phyloP scores from a whole-genome alignment of 2,888 invertebrate species.

The Dichetophora obliterata region DNA sequence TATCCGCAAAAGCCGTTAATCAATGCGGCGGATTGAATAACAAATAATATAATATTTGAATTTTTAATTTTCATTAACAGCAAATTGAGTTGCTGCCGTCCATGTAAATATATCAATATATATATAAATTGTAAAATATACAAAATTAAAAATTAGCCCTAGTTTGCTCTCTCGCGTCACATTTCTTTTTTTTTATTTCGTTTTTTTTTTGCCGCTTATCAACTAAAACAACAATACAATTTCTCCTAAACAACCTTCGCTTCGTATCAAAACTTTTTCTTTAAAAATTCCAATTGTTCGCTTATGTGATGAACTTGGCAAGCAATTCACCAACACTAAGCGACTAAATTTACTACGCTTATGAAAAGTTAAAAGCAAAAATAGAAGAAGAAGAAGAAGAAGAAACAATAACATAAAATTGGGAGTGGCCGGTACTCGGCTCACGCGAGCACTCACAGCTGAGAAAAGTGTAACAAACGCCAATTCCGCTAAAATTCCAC shows the following conservation, averaged over 20 bases:
- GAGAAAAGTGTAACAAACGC: too few species aligned
- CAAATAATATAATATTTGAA: background rate
- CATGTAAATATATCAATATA: background rate
- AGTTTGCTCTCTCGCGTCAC: background rate
- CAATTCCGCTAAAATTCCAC: too few species aligned
- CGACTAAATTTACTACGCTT: constrained; percentile 1
- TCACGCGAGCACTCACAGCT: too few species aligned
- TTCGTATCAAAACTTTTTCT: constrained; percentile 15
- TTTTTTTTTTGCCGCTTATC: background rate
- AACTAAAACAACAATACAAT: background rate
- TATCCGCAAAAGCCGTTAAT: too few species aligned
- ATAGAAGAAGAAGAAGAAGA: background rate
- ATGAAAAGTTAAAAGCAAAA: constrained; percentile 6
- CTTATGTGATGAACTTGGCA: constrained; percentile 23
- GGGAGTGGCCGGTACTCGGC: background rate
- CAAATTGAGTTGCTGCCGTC: background rate
- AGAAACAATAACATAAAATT: background rate
- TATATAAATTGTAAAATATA: background rate
- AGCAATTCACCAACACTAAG: constrained; percentile 2
- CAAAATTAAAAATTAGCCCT: too few species aligned
- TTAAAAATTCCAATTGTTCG: constrained; percentile 9
- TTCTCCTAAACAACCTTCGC: background rate
- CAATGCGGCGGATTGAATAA: background rate
- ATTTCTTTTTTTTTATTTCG: background rate
- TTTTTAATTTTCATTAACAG: background rate